Evolutionary conservation across 2,888 invertebrate genomes (phyloP).

Genomic region (Sphaerophoria rueppellii): DNA sequence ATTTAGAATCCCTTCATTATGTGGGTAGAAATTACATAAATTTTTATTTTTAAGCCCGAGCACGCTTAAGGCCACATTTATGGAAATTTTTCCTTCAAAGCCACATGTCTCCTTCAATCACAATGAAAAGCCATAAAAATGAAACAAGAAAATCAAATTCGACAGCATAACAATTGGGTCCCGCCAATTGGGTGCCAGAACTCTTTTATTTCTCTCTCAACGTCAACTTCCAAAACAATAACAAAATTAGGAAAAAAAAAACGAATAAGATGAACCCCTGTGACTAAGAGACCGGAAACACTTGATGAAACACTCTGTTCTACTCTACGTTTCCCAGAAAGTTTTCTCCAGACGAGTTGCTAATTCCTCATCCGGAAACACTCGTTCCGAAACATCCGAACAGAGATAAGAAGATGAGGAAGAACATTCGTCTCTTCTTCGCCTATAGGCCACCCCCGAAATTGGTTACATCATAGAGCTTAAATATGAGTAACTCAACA

Average conservation of each 20-base stretch:
- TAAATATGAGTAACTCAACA: neutral
- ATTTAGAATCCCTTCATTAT: too few relatives aligned
- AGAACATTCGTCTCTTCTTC: neutral
- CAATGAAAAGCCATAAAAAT: neutral
- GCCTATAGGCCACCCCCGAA: constrained; percentile 4
- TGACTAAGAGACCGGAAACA: constrained; percentile 42
- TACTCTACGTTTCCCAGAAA: constrained; percentile 21
- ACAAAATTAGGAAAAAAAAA: neutral
- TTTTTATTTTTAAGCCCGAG: too few relatives aligned
- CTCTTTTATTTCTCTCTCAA: neutral
- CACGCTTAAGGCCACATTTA: too few relatives aligned
- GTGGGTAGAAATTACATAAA: too few relatives aligned
- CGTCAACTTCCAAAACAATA: neutral
- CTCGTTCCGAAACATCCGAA: constrained; percentile 13
- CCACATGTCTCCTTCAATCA: neutral
- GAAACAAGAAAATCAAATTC: neutral
- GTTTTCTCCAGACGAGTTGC: neutral
- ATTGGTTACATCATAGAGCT: constrained; percentile 2
- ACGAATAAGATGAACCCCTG: neutral
- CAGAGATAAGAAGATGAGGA: neutral
- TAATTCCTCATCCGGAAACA: constrained; percentile 55
- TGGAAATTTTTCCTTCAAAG: too few relatives aligned
- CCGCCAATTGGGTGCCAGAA: constrained; percentile 1
- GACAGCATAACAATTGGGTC: neutral
- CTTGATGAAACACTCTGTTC: constrained; percentile 15